A percentile compares a stretch with the other conserved stretches of the same genome.
These are phyloP conservation scores for Engraulis encrasicolus DNA, from an alignment of 2,113 vertebrate species.

Conservation along the genomic window DNA sequence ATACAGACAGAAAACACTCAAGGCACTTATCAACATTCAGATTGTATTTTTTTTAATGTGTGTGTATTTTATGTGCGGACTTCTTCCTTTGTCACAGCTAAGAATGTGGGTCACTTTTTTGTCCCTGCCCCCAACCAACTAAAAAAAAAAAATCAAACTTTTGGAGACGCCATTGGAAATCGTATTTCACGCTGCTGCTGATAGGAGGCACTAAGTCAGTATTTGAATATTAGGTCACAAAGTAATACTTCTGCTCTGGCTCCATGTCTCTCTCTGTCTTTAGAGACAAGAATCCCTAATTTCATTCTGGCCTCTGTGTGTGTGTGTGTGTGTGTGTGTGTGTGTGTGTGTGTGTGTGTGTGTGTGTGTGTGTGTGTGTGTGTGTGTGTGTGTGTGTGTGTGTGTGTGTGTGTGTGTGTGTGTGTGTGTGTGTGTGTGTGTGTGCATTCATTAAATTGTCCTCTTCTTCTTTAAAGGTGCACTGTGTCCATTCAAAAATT, in stretches of 20 bases:
- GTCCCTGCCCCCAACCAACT: constrained; percentile 52
- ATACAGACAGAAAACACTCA: constrained; percentile 69
- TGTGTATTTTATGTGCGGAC: constrained; percentile 41
- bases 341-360: not conserved
- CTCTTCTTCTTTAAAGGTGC: not conserved
- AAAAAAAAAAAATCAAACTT: constrained; percentile 71
- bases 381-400: not conserved
- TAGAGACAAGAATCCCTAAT: constrained; percentile 11
- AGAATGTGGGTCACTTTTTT: constrained; percentile 77
- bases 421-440: not conserved
- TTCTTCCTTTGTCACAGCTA: constrained; percentile 62
- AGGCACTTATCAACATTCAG: constrained; percentile 75
- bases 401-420: not conserved
- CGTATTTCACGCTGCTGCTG: constrained; percentile 62
- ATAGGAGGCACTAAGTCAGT: constrained; percentile 49
- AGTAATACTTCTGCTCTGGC: constrained; percentile 27
- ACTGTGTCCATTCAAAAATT: not conserved
- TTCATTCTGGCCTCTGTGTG: not conserved
- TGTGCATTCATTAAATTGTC: not conserved
- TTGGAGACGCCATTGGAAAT: constrained; percentile 61
- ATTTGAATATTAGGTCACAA: constrained; percentile 51
- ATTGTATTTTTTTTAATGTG: constrained; percentile 43
- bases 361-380: not conserved
- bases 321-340: not conserved
- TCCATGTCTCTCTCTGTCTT: not conserved